These are phyloP conservation scores for Eueremaeus valkanovi DNA, from an alignment of 2,888 invertebrate species.

Conservation along the genomic window DNA sequence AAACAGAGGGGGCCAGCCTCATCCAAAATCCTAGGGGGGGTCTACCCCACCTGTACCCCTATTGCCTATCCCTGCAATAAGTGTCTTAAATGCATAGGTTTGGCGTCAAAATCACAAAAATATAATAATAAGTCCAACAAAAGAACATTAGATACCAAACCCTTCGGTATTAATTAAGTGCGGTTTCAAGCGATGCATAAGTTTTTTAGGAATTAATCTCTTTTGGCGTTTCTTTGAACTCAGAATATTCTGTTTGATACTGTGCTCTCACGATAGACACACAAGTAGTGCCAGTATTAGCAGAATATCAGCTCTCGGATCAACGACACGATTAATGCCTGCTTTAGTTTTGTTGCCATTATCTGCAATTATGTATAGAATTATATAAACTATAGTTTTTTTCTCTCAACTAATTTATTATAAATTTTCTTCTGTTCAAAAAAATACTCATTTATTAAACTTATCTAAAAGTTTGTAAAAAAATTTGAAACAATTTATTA, in stretches of 20 bases:
- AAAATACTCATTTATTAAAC: neutral
- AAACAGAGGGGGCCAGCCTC: too few relatives aligned
- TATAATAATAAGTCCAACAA: neutral
- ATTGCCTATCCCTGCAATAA: too few relatives aligned
- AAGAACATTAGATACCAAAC: conserved; percentile 1
- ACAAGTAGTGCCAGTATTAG: neutral
- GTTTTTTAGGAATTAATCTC: neutral
- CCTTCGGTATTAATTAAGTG: conserved; percentile 7
- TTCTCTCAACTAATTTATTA: neutral
- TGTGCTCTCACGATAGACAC: neutral
- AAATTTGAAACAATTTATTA: conserved; percentile 11
- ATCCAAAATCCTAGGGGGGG: too few relatives aligned
- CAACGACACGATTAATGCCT: conserved; percentile 29
- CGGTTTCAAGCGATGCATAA: neutral
- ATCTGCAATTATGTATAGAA: conserved; percentile 14
- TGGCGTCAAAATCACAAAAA: conserved; percentile 14
- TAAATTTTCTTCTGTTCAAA: neutral
- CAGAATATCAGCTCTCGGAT: conserved; percentile 10
- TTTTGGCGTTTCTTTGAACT: neutral
- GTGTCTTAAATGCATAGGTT: conserved; percentile 3
- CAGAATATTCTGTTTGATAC: neutral
- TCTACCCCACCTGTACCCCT: too few relatives aligned
- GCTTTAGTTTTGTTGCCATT: conserved; percentile 10
- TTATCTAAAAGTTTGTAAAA: conserved; percentile 10
- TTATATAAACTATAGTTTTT: neutral